phyloP scores from a whole-genome alignment of 1,140 invertebrate species.

The Megalopta genalis region DNA sequence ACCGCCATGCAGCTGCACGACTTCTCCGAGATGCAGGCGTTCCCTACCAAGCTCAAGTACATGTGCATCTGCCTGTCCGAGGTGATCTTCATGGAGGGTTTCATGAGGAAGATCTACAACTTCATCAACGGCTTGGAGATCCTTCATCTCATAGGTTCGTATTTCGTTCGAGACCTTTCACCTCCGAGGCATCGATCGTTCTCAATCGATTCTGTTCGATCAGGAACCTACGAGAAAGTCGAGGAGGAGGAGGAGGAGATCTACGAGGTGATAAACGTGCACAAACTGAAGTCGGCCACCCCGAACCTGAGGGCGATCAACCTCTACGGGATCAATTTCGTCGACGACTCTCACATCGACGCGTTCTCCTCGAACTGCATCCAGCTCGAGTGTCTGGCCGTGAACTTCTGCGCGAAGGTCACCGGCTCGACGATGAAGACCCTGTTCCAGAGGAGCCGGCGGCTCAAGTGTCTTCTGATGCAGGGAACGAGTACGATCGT shows the following conservation, averaged over 20 bases:
- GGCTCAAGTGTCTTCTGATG: conserved; percentile 95
- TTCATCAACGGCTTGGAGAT: conserved; percentile 99
- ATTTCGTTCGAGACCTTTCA: conserved; percentile 15
- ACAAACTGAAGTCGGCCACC: conserved; percentile 97
- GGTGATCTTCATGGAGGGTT: conserved; percentile 99
- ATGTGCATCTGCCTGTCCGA: conserved; percentile 99
- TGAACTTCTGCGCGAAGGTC: conserved; percentile 98
- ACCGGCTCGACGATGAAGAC: conserved; percentile 98
- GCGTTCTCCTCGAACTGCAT: conserved; percentile 97
- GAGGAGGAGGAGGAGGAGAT: conserved; percentile 99
- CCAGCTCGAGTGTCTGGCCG: conserved; percentile 96
- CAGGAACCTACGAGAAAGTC: conserved; percentile 98
- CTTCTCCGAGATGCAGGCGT: conserved; percentile 98
- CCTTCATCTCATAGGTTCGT: conserved; percentile 95
- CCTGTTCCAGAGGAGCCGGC: conserved; percentile 94
- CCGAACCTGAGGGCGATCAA: conserved; percentile 97
- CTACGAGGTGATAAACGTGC: conserved; percentile 99
- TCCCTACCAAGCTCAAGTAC: conserved; percentile 98
- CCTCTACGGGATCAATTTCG: conserved; percentile 98
- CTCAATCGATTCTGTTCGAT: neutral
- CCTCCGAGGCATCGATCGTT: too few relatives aligned
- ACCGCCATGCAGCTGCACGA: conserved; percentile 99
- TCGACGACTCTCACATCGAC: conserved; percentile 99
- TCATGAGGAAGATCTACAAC: conserved; percentile 99
- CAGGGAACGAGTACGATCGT: conserved; percentile 92